Evolutionary conservation across 2,797 vertebrate species (phyloP), one percentile per base, ranked within the genome.

Genomic region (Rousettus madagascariensis): DNA sequence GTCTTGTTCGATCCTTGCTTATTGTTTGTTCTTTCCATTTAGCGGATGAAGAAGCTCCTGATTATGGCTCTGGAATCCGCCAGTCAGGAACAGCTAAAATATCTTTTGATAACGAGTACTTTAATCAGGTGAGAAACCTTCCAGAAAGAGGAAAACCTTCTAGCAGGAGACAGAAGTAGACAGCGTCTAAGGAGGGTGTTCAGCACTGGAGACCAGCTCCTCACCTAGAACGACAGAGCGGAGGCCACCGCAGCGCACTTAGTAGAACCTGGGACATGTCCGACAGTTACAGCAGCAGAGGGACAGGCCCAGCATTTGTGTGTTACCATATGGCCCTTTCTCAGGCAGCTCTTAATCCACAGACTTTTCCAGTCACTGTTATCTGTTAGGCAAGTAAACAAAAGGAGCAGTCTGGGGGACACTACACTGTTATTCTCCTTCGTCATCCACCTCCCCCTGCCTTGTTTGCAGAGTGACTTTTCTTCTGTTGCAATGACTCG

Each of bases 41-140:
- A 99, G 99, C 99, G 96, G 99, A 99, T 49, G 99, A 99, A 97
- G 99, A 99, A 97, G 99, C 99, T 79, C 99, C 99, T 84, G 99
- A 99, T 98, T 99, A 99, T 84, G 99, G 99, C 43, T 99, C 99
- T 86, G 99, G 99, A 89, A 99, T 99, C 86, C 98, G 99, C 92
- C 99, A 99, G 98, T 99, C 99, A 6, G 99, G 99, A 97, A 99
- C 99, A 0, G 99, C 99, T 95, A 99, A 99, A 98, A 99, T 99
- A 98, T 99, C 99, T 46, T 99, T 99, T 93, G 99, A 99, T 98
- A 99, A 99, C 7, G 99, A 99, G 57, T 99, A 99, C 98, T 99
- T 99, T 98, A 99, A 98, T 98, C 99, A 99, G 99, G 99, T 99
- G 98, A 98, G 97, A 88, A 89, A 30, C n/a, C 13, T 43, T 95